Evolutionary conservation across 2,797 vertebrate genomes (phyloP).

Genomic region (Peromyscus attwateri): DNA sequence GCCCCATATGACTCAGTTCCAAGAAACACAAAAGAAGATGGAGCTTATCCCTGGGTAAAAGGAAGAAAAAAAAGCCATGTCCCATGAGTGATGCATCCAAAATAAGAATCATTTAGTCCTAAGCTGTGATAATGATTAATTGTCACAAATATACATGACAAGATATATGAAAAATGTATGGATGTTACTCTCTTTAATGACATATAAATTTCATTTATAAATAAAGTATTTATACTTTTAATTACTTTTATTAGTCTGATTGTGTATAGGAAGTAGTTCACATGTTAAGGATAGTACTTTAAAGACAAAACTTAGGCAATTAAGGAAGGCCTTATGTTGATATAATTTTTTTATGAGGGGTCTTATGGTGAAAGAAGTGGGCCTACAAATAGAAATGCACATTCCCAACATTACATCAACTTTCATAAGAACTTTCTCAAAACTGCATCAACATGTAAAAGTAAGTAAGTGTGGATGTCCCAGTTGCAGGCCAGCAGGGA

Average conservation of each 20-base stretch:
- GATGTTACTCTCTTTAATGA: slow-evolving; percentile 23
- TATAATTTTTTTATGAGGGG: neutral
- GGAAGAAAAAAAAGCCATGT: neutral
- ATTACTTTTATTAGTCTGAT: slow-evolving; percentile 27
- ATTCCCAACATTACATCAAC: neutral
- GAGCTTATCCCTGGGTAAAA: neutral
- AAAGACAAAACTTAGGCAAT: neutral
- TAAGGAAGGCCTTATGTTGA: neutral
- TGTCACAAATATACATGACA: neutral
- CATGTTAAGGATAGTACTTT: neutral
- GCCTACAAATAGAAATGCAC: neutral
- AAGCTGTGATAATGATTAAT: slow-evolving; percentile 35
- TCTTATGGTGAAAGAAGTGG: neutral
- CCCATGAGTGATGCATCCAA: neutral
- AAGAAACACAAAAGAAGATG: neutral
- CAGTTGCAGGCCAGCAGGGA: too few relatives aligned
- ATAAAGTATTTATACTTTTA: slow-evolving; percentile 19
- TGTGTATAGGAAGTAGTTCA: neutral
- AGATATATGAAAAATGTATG: neutral
- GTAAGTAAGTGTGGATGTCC: too few relatives aligned
- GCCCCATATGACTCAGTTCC: neutral
- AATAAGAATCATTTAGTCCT: neutral
- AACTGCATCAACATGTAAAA: neutral
- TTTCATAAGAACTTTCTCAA: neutral
- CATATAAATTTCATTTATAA: slow-evolving; percentile 43